Evolutionary conservation across 2,888 invertebrate species (phyloP).

Genomic region (Oligia strigilis): DNA sequence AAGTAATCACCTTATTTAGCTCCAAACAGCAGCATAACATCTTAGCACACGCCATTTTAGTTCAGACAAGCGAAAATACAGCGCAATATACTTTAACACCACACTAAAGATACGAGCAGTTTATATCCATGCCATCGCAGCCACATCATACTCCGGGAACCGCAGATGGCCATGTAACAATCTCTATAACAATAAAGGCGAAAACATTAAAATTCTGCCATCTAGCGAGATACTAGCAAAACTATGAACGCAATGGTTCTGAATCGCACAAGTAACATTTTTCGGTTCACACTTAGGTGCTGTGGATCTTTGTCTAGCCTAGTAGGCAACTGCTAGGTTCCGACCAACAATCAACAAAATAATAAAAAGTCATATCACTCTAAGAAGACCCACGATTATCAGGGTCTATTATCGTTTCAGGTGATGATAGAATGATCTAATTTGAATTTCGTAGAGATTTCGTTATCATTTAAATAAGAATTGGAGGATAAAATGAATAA

Average conservation of each 20-base stretch:
- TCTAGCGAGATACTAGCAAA: conserved; percentile 30
- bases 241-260: conserved; percentile 28
- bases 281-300: neutral
- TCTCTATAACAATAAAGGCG: conserved; percentile 56
- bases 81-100: conserved; percentile 60
- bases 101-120: conserved; percentile 63
- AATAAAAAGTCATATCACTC: neutral
- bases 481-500: no score
- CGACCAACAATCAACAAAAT: neutral
- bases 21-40: conserved; percentile 50
- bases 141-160: conserved; percentile 58
- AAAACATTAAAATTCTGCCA: conserved; percentile 47
- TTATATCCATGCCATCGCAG: conserved; percentile 53
- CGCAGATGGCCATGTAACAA: conserved; percentile 63
- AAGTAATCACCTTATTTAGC: conserved; percentile 49
- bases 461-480: neutral
- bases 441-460: neutral
- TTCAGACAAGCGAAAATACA: conserved; percentile 60
- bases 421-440: neutral
- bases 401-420: neutral
- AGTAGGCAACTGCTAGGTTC: neutral
- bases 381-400: neutral
- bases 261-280: conserved; percentile 21
- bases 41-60: conserved; percentile 55
- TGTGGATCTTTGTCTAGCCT: neutral